These are phyloP conservation scores for Leucophora obtusa DNA, from an alignment of 2,888 invertebrate genomes.

Conservation along the genomic window DNA sequence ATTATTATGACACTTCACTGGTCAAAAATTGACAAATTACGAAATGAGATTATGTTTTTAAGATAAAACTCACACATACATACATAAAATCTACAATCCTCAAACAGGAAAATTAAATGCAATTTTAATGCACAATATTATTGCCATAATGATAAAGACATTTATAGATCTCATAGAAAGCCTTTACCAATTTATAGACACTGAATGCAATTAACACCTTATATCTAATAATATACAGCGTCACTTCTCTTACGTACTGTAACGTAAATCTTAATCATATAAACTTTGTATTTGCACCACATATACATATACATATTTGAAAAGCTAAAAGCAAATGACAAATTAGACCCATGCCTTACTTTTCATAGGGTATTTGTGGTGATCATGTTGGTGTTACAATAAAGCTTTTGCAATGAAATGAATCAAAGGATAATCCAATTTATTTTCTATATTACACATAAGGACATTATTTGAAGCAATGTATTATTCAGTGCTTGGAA, in stretches of 20 bases:
- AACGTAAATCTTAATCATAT: conserved; percentile 49
- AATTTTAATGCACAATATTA: conserved; percentile 32
- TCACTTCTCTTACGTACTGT: background rate
- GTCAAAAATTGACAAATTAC: conserved; percentile 59
- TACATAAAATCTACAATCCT: background rate
- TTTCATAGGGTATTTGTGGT: background rate
- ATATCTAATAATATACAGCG: background rate
- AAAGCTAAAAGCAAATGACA: conserved; percentile 56
- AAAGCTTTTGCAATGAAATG: conserved; percentile 65
- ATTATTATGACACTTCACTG: conserved; percentile 58
- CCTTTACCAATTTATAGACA: conserved; percentile 31
- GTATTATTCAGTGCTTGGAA: background rate
- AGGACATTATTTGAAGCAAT: background rate
- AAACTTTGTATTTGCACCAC: conserved; percentile 31
- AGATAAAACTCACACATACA: conserved; percentile 21
- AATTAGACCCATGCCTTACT: conserved; percentile 42
- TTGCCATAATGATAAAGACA: conserved; percentile 47
- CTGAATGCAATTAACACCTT: conserved; percentile 61
- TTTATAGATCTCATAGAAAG: conserved; percentile 24
- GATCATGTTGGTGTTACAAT: conserved; percentile 13
- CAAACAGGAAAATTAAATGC: conserved; percentile 24
- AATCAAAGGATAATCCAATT: conserved; percentile 78
- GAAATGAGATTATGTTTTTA: conserved; percentile 42
- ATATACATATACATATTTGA: conserved; percentile 6
- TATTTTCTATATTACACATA: conserved; percentile 66